These are phyloP conservation scores for Corythoichthys haematopterus DNA, from an alignment of 2,113 vertebrate species.

Conservation along the genomic window DNA sequence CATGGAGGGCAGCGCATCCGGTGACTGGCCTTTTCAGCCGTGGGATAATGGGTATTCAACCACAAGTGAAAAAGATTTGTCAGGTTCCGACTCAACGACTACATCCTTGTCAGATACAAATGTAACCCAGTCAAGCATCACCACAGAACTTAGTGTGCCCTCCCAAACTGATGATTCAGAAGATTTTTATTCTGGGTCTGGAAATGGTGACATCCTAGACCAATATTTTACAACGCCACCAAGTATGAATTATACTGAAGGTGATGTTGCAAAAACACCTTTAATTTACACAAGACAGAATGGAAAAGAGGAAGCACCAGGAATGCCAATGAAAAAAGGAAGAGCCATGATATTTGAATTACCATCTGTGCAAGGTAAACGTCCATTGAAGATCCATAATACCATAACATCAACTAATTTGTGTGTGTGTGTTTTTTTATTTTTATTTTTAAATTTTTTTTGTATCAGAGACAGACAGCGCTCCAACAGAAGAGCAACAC, in stretches of 20 bases:
- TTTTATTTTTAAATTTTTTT: background rate
- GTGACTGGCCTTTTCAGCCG: background rate
- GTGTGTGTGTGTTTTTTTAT: background rate
- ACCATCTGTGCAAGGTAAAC: constrained; percentile 1
- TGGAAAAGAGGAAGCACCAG: background rate
- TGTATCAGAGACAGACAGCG: background rate
- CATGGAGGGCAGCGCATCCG: constrained; percentile 13
- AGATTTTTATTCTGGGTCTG: constrained; percentile 9
- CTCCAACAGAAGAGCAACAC: fast-evolving
- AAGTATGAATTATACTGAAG: background rate
- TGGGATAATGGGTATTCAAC: background rate
- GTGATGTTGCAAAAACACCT: background rate
- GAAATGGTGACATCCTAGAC: background rate
- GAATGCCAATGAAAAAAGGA: background rate
- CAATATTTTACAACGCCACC: background rate
- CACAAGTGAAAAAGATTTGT: background rate
- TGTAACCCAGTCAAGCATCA: constrained; percentile 1
- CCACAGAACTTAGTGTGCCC: background rate
- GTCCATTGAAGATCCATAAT: background rate
- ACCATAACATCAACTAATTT: background rate
- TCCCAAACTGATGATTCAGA: background rate
- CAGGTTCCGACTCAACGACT: background rate
- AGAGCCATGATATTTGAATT: background rate
- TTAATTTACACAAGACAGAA: background rate
- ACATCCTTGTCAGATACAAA: background rate